Conservation (phyloP, 1,140 invertebrate species). For the Heliothis subflexa region DNA sequence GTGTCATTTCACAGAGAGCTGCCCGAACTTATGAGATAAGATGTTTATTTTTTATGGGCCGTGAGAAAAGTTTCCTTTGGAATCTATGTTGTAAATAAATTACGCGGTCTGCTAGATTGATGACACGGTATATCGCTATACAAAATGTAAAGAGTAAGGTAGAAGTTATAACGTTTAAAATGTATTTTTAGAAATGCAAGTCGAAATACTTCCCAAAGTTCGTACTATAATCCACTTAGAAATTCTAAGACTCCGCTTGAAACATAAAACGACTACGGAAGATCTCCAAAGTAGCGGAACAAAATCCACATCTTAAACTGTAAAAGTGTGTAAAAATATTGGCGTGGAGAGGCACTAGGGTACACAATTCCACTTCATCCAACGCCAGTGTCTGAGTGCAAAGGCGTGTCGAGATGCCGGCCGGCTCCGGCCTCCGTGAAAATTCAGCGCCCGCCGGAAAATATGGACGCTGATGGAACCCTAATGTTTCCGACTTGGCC, state of each 20-base stretch:
- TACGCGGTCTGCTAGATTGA: constrained; percentile 41
- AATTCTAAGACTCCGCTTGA: background rate
- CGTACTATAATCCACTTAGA: background rate
- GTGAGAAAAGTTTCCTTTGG: constrained; percentile 49
- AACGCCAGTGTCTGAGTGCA: constrained; percentile 79
- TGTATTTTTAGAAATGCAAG: background rate
- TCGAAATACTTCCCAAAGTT: background rate
- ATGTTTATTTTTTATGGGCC: constrained; percentile 64
- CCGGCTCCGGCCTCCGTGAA: constrained; percentile 73
- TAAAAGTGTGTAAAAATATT: constrained; percentile 75
- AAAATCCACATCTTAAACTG: constrained; percentile 55
- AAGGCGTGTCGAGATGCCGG: constrained; percentile 79
- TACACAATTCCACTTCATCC: constrained; percentile 78
- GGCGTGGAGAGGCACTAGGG: constrained; percentile 63
- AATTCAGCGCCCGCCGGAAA: constrained; percentile 79
- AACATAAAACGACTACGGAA: constrained; percentile 20
- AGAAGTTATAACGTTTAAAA: background rate
- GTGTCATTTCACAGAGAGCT: constrained; percentile 78
- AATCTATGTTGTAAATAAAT: constrained; percentile 46
- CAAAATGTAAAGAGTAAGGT: background rate
- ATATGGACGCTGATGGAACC: constrained; percentile 82
- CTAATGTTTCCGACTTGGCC: constrained; percentile 83
- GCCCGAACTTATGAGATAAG: constrained; percentile 63
- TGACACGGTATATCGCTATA: background rate
- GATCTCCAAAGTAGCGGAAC: constrained; percentile 36